Percentiles rank a stretch among this genome's conserved stretches.
Conservation (phyloP, 35 echinoderm and acorn worm species). For the Heliocidaris tuberculata region DNA sequence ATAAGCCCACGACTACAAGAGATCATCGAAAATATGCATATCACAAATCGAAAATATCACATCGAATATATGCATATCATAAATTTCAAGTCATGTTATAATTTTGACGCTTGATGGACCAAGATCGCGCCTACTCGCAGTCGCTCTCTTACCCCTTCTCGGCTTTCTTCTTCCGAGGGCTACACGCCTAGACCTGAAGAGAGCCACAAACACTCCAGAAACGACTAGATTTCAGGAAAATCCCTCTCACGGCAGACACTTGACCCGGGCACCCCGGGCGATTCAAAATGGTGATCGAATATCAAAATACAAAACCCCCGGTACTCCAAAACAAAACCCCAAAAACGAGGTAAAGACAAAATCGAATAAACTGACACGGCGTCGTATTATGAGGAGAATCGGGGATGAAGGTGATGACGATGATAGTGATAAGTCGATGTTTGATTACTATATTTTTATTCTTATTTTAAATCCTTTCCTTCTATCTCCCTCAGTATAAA, state of each 20-base stretch:
- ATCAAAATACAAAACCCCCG: slow-evolving; percentile 7
- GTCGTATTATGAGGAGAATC: not conserved
- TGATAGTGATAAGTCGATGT: not conserved
- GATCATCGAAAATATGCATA: not conserved
- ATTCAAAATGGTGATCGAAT: slow-evolving; percentile 5
- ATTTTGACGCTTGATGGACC: not conserved
- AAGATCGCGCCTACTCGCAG: not conserved
- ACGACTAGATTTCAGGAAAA: slow-evolving; percentile 30
- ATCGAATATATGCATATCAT: not conserved
- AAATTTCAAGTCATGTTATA: not conserved
- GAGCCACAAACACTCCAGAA: not conserved
- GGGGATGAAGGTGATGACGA: not conserved
- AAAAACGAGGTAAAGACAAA: not conserved
- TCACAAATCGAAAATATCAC: not conserved
- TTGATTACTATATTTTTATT: slow-evolving; percentile 6
- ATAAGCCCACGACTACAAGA: not conserved
- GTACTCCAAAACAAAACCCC: not conserved
- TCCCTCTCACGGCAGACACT: not conserved
- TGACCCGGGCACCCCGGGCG: slow-evolving; percentile 30
- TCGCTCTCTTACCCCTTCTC: not conserved
- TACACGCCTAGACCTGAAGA: not conserved
- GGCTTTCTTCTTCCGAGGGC: not conserved
- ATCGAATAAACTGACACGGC: not conserved
- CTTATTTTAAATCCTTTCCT: not conserved
- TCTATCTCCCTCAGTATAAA: not conserved